Evolutionary conservation across 2,113 vertebrate species (phyloP).

Genomic region (Enhydra lutris): DNA sequence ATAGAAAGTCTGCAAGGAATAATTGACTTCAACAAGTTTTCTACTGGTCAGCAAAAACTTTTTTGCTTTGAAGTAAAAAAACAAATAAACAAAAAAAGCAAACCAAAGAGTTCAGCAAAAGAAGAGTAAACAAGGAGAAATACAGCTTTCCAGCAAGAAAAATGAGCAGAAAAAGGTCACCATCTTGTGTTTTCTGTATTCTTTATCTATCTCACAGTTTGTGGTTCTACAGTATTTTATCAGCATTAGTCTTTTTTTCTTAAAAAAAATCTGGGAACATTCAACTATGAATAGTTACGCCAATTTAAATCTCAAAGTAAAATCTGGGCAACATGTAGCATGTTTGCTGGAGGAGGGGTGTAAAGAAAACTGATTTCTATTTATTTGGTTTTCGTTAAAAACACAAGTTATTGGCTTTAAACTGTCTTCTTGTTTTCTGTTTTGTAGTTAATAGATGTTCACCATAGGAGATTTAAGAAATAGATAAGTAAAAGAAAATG

Average conservation of each 20-base stretch:
- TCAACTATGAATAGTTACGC: not conserved
- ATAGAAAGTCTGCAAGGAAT: constrained; percentile 54
- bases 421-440: not conserved
- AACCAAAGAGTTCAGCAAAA: constrained; percentile 52
- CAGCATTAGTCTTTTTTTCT: not conserved
- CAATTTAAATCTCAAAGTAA: constrained; percentile 37
- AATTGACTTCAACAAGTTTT: constrained; percentile 50
- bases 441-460: not conserved
- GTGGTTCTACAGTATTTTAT: constrained; percentile 47
- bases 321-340: not conserved
- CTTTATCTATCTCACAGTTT: constrained; percentile 37
- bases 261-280: not conserved
- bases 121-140: not conserved
- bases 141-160: not conserved
- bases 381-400: constrained; percentile 34
- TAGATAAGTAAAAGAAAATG: not conserved
- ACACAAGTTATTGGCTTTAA: not conserved
- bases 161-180: constrained; percentile 45
- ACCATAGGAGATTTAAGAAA: not conserved
- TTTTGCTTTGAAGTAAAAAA: constrained; percentile 46
- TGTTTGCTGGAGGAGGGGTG: not conserved
- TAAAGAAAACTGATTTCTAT: constrained; percentile 27
- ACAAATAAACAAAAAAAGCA: not conserved
- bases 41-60: constrained; percentile 45
- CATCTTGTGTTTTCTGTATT: constrained; percentile 27